Percentiles rank a stretch among this genome's conserved stretches.
phyloP scores from a whole-genome alignment of 2,797 vertebrate genomes.

The Myoxocephalus aenaeus region DNA sequence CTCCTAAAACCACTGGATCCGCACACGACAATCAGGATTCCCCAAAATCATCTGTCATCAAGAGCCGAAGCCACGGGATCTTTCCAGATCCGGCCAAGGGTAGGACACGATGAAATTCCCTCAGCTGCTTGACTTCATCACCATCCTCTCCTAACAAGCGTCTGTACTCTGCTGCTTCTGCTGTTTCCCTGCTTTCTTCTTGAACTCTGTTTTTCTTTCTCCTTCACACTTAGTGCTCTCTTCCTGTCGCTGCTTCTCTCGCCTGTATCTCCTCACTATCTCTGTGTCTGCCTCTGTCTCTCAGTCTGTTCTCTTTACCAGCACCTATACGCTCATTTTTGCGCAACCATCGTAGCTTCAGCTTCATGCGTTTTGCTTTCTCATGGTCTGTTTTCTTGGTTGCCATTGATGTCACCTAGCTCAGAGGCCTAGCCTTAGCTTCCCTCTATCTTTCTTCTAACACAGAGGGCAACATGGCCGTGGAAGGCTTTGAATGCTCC shows the following conservation, averaged over 20 bases:
- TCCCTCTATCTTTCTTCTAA: constrained; percentile 55
- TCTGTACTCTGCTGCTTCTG: constrained; percentile 23
- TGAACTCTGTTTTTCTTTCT: constrained; percentile 24
- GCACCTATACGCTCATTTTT: constrained; percentile 48
- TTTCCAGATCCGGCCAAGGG: constrained; percentile 98
- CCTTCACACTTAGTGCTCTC: constrained; percentile 29
- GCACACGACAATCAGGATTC: constrained; percentile 86
- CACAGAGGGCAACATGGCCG: constrained; percentile 63
- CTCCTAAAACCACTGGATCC: constrained; percentile 88
- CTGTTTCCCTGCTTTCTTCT: constrained; percentile 25
- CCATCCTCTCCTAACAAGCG: constrained; percentile 32
- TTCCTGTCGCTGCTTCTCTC: constrained; percentile 45
- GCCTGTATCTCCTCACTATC: constrained; percentile 24
- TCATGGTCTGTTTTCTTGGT: constrained; percentile 73
- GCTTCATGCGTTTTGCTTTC: constrained; percentile 80
- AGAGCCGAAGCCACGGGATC: constrained; percentile 97
- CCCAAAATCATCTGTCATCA: constrained; percentile 97
- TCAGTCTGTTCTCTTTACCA: constrained; percentile 16
- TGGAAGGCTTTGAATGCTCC: constrained; percentile 79
- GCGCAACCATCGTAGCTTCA: constrained; percentile 73
- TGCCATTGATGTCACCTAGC: constrained; percentile 72
- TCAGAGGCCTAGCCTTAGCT: constrained; percentile 69
- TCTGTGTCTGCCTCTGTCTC: constrained; percentile 37
- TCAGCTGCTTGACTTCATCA: constrained; percentile 45
- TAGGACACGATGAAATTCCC: constrained; percentile 78